Evolutionary conservation across 2,113 vertebrate genomes (phyloP), one percentile per base, ranked within the genome.

Genomic region (Sebastes schlegelii): DNA sequence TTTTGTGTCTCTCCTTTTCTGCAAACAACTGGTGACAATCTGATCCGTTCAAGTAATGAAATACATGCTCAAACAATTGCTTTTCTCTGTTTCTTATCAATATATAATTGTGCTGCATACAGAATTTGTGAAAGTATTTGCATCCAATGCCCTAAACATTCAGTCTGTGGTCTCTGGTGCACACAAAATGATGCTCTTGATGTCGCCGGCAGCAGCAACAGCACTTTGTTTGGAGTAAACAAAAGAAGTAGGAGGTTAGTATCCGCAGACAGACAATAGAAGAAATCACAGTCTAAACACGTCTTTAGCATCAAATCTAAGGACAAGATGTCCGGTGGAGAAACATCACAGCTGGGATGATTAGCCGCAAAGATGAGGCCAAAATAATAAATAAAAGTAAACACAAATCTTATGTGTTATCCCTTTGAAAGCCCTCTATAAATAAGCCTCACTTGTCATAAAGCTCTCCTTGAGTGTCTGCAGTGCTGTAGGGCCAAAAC

Each of bases 211-310:
- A 48, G 16, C 49, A 40, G 60, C 21, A 67, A 42, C 46, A 67
- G 40, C 42, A 49, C 42, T 58, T 78, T 74, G 48, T 68, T 55
- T 49, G 62, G 49, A 5, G 16, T 52, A 57, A 78, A 74, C 62
- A 74, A 61, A 48, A 23, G 4, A 61, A 21, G 45, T 16, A 13
- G 48, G 49, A 46, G 17, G 14, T 48, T 21, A 11, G 4, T 12
- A 45, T 54, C 23, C 2, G 4, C 16, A 13, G 49, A 23, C 9
- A 19, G 21, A 49, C 43, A 49, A 62, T 13, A 72, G 13, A 58
- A 78, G 26, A 68, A 68, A 48, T 1, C 21, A 49, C 11, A 9
- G 4, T 34, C 1, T 19, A 10, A 68, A 34, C 7, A 67, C 23
- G 8, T 60, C 45, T 19, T 26, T 0, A 46, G 23, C 26, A 16